A percentile compares a stretch with the other conserved stretches of the same genome.
Conservation (phyloP, 2,113 vertebrate genomes). For the Athene cunicularia region DNA sequence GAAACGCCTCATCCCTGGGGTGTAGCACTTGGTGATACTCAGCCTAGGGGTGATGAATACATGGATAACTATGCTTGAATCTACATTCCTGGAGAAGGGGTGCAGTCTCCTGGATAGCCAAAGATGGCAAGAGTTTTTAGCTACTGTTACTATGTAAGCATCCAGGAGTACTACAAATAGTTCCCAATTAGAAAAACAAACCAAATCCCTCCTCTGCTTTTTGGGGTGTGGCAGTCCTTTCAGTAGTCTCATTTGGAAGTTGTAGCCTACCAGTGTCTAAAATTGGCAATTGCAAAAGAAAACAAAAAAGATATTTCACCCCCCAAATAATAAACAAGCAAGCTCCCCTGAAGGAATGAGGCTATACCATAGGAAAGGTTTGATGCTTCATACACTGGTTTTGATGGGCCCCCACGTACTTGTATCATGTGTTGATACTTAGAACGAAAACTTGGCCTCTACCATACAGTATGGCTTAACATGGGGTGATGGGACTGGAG, state of each 20-base stretch:
- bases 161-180: not conserved
- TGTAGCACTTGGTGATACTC: not conserved
- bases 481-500: not conserved
- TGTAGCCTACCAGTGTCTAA: not conserved
- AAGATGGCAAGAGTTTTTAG: constrained; percentile 45
- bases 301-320: not conserved
- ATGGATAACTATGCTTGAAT: not conserved
- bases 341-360: not conserved
- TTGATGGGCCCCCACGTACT: not conserved
- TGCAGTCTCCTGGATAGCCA: constrained; percentile 19
- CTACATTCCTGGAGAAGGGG: constrained; percentile 26
- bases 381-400: accelerated
- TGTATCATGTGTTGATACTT: not conserved
- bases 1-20: not conserved
- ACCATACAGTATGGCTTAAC: not conserved
- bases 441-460: not conserved
- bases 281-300: not conserved
- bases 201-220: not conserved
- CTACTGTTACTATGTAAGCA: constrained; percentile 50
- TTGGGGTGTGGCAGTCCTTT: not conserved
- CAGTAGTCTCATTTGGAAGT: not conserved
- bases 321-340: not conserved
- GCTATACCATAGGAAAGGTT: not conserved
- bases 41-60: constrained; percentile 23
- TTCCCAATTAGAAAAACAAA: not conserved